phyloP scores from a whole-genome alignment of 92 coral and sea anemone species.

The Galaxea fascicularis region DNA sequence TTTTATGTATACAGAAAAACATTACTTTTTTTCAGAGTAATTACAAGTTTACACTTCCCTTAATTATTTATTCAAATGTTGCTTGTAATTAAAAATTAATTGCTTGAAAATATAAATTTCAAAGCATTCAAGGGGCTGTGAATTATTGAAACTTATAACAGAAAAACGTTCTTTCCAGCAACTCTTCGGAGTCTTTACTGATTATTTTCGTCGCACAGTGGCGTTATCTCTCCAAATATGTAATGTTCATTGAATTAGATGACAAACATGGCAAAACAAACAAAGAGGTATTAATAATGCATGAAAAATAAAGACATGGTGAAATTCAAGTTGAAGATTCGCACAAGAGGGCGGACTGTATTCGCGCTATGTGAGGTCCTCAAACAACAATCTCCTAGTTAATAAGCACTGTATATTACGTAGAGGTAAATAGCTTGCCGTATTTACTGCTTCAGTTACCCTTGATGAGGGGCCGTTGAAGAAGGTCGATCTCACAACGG shows the following conservation, averaged over 20 bases:
- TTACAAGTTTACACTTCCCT: constrained; percentile 51
- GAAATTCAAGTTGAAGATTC: constrained; percentile 51
- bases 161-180: background rate
- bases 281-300: constrained; percentile 68
- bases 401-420: constrained; percentile 22
- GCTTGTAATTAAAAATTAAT: constrained; percentile 62
- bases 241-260: constrained; percentile 42
- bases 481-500: constrained; percentile 13
- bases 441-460: constrained; percentile 16
- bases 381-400: constrained; percentile 10
- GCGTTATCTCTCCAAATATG: constrained; percentile 19
- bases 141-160: background rate
- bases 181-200: background rate
- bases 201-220: background rate
- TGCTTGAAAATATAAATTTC: constrained; percentile 35
- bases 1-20: constrained; percentile 9
- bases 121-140: background rate
- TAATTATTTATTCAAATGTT: constrained; percentile 57
- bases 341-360: constrained; percentile 8
- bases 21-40: constrained; percentile 28
- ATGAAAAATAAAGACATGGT: constrained; percentile 64
- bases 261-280: constrained; percentile 71
- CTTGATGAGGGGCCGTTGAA: background rate
- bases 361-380: constrained; percentile 8
- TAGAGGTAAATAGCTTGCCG: constrained; percentile 6